These are phyloP conservation scores for Ptilonorhynchus violaceus DNA, from an alignment of 2,113 vertebrate genomes.

Conservation along the genomic window DNA sequence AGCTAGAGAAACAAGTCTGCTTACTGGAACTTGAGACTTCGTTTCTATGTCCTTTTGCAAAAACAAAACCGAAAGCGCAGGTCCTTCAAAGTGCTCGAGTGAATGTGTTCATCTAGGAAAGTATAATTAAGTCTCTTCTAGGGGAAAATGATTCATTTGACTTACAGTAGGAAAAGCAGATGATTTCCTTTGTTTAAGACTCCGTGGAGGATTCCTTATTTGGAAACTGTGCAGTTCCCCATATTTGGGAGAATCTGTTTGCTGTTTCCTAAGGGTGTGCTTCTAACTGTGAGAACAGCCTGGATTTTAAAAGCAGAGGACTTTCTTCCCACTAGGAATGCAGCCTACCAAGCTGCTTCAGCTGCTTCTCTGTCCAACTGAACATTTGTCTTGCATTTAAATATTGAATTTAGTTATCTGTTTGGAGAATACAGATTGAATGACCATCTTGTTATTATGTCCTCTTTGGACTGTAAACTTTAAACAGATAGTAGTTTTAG, in stretches of 20 bases:
- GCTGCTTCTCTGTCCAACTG: not conserved
- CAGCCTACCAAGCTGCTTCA: not conserved
- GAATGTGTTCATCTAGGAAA: not conserved
- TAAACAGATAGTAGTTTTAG: not conserved
- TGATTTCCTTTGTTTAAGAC: slow-evolving; percentile 1
- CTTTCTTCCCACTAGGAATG: not conserved
- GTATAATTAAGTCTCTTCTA: not conserved
- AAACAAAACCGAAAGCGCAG: not conserved
- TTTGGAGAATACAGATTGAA: not conserved
- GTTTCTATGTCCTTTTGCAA: not conserved
- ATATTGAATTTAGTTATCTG: not conserved
- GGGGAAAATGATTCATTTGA: not conserved
- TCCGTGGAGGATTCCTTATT: not conserved
- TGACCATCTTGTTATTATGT: not conserved
- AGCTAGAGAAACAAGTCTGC: slow-evolving; percentile 12
- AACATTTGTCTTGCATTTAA: not conserved
- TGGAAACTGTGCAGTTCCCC: not conserved
- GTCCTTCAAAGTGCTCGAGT: not conserved
- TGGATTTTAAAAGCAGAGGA: slow-evolving; percentile 6
- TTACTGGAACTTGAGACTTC: not conserved
- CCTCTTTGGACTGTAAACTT: not conserved
- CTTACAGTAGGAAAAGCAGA: not conserved
- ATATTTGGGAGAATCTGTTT: slow-evolving; percentile 14
- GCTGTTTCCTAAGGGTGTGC: slow-evolving; percentile 31
- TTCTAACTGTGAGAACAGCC: not conserved